Base-by-base conservation (phyloP, 1,140 invertebrate species). In the Tetragonula clypearis region DNA sequence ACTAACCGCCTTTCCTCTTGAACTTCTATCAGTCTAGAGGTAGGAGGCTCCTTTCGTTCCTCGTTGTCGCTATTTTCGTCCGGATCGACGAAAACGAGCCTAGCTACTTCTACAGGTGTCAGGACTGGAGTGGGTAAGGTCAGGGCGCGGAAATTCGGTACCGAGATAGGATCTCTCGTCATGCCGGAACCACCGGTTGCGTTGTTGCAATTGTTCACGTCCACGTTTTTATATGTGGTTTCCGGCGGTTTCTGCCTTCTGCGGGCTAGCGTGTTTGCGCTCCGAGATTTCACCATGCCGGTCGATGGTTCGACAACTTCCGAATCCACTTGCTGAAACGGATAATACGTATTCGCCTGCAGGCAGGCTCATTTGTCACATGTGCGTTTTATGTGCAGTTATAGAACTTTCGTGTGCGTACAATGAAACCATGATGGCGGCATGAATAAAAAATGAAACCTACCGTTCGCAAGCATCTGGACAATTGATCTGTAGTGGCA, bases 101-200 rank as follows among this genome's bases (percentile, higher is more conserved):
- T 95, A 0, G 97, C 95, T 0, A 96, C 96, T 92, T 97, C 96
- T 8, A 97, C 95, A 2, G 97, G 96, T 1, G 97, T 97, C 62
- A 97, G 93, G 15, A 96, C 96, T 21, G 96, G 96, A 0, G 96
- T 96, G n/a, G 96, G 96, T 23, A 96, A 93, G 1, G 96, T 96
- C 81, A 97, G 94, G 76, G 96, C 95, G 23, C 96, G 96, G 90
- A 97, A 97, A 93, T 97, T 97, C 88, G 97, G 97, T 86, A 97
- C 97, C 5, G 97, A 98, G 69, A 97, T 96, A 2, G 97, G 97
- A 89, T 97, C 97, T 71, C 97, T 94, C 2, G 96, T 96, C 93
- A 97, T 96, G 62, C 95, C 94, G 78, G 71, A 92, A 87, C 78
- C 82, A 62, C 72, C 74, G 68, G 86, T 90, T 68, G 79, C 90